Evolutionary conservation across 2,113 vertebrate genomes (phyloP).

Genomic region (Gambusia holbrooki): DNA sequence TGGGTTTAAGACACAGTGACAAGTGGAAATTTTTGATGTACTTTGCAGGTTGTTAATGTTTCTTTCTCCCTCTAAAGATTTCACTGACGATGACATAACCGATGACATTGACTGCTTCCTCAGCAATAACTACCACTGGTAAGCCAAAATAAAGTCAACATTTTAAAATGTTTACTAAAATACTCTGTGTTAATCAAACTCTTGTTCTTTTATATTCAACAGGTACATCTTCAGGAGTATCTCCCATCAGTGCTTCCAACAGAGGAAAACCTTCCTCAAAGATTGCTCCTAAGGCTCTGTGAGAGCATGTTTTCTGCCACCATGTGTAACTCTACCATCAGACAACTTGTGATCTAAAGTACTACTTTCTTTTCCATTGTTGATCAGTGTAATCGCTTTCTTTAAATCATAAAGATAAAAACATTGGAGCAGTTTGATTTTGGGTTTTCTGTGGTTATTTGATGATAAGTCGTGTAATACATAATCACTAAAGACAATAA

Average conservation of each 20-base stretch:
- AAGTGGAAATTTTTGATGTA: not conserved
- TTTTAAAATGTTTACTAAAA: not conserved
- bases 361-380: not conserved
- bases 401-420: no score
- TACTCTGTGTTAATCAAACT: no score
- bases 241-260: not conserved
- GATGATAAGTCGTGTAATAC: not conserved
- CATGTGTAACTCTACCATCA: not conserved
- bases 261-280: not conserved
- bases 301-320: not conserved
- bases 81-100: conserved; percentile 1
- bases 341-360: not conserved
- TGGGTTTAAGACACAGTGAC: not conserved
- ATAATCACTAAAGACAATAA: not conserved
- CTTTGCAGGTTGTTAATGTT: not conserved
- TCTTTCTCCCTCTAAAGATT: not conserved
- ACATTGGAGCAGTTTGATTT: not conserved
- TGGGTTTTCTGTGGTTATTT: not conserved
- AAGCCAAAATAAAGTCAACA: not conserved
- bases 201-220: not conserved
- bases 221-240: not conserved
- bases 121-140: not conserved
- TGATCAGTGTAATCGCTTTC: not conserved
- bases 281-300: not conserved
- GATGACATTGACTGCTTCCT: conserved; percentile 5